These are phyloP conservation scores for Kuschelorhynchus macadamiae DNA, from an alignment of 2,888 invertebrate species.

Conservation along the genomic window DNA sequence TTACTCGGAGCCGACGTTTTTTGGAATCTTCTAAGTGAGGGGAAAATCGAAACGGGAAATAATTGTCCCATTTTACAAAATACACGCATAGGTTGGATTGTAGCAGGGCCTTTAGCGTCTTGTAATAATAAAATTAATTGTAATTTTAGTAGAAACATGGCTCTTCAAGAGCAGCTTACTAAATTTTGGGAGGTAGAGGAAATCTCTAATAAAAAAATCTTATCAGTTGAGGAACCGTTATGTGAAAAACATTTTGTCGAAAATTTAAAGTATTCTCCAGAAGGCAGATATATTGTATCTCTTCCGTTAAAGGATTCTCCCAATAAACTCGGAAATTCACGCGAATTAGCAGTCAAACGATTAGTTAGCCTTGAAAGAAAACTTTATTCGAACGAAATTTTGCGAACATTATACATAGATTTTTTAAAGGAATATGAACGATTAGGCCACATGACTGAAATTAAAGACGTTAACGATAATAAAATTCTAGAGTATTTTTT, in stretches of 20 bases:
- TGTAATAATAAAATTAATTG: background rate
- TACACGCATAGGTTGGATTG: conserved; percentile 27
- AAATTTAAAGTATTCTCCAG: background rate
- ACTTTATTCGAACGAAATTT: background rate
- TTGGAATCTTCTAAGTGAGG: conserved; percentile 18
- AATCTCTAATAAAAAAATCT: background rate
- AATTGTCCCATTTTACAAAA: conserved; percentile 22
- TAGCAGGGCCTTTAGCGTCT: conserved; percentile 15
- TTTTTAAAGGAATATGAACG: conserved; percentile 33
- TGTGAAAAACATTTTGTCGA: conserved; percentile 34
- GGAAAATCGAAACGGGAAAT: conserved; percentile 9
- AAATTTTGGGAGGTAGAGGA: conserved; percentile 18
- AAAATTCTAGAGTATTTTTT: conserved; percentile 3
- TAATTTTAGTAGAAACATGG: conserved; percentile 11
- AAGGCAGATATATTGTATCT: conserved; percentile 24
- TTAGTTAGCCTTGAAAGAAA: conserved; percentile 21
- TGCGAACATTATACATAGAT: conserved; percentile 9
- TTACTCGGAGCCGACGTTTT: conserved; percentile 32
- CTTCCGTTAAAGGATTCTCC: conserved; percentile 29
- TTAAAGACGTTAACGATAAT: background rate
- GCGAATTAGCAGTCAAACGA: conserved; percentile 20
- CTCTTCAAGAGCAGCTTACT: conserved; percentile 17
- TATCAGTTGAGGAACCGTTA: conserved; percentile 26
- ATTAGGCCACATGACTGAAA: conserved; percentile 31
- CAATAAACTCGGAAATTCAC: conserved; percentile 29